Conservation (phyloP, 2,113 vertebrate species). For the Indri indri region DNA sequence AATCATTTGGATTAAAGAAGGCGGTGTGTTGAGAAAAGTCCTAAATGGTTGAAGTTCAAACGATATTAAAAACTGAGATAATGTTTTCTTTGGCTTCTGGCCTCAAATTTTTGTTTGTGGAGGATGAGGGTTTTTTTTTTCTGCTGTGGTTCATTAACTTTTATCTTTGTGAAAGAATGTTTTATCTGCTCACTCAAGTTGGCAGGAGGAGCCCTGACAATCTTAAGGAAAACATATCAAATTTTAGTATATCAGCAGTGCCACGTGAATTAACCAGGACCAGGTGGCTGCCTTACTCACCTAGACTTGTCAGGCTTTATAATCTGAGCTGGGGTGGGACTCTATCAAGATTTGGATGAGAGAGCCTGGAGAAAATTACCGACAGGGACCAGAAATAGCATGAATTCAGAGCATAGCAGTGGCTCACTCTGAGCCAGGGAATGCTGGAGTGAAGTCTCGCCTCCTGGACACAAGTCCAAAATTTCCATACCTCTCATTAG, state of each 20-base stretch:
- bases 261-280: not conserved
- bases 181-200: conserved; percentile 43
- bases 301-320: not conserved
- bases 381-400: not conserved
- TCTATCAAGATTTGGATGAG: not conserved
- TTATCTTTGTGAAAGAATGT: conserved; percentile 52
- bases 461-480: not conserved
- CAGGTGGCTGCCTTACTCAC: not conserved
- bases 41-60: conserved; percentile 7
- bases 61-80: not conserved
- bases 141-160: conserved; percentile 56
- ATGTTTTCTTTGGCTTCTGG: conserved; percentile 60
- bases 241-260: not conserved
- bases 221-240: conserved; percentile 32
- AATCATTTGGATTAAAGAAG: conserved; percentile 25
- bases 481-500: not conserved
- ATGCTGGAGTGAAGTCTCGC: not conserved
- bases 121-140: not conserved
- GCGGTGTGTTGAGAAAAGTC: not conserved
- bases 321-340: not conserved
- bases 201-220: not conserved
- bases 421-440: not conserved
- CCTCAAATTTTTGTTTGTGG: not conserved
- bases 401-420: not conserved
- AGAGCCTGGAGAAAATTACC: not conserved